Conservation (phyloP, 2,888 invertebrate genomes). For the Drosophila birchii region DNA sequence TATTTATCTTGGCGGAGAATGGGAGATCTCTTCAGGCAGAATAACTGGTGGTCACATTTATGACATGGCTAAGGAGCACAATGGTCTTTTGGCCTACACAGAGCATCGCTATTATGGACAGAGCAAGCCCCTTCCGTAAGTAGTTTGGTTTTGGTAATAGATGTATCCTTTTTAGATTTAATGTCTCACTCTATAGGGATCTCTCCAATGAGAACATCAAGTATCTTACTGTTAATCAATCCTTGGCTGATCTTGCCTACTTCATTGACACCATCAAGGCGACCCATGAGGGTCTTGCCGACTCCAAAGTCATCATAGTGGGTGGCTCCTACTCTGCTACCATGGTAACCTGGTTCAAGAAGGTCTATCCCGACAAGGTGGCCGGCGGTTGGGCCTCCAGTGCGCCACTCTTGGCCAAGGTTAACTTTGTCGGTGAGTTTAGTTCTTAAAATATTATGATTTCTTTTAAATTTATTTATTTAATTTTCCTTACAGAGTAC, state of each 20-base stretch:
- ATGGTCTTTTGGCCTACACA: conserved; percentile 89
- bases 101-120: conserved; percentile 94
- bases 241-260: conserved; percentile 88
- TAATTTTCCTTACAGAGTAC: conserved; percentile 73
- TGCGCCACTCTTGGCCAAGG: conserved; percentile 88
- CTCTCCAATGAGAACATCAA: conserved; percentile 87
- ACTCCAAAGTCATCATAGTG: conserved; percentile 86
- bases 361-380: conserved; percentile 88
- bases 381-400: conserved; percentile 88
- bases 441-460: neutral
- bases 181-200: conserved; percentile 82
- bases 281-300: conserved; percentile 74
- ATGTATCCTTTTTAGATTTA: neutral
- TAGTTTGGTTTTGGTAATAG: neutral
- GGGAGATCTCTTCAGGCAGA: conserved; percentile 87
- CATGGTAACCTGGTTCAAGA: conserved; percentile 89
- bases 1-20: conserved; percentile 90
- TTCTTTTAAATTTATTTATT: too few species aligned
- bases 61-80: conserved; percentile 86
- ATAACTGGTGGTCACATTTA: conserved; percentile 87
- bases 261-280: conserved; percentile 86
- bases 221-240: conserved; percentile 88
- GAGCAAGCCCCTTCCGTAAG: conserved; percentile 89
- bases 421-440: conserved; percentile 86
- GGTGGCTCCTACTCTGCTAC: conserved; percentile 89